Evolutionary conservation across 2,888 invertebrate genomes (phyloP), one percentile per base, ranked within the genome.

Genomic region (Clostera curtula): DNA sequence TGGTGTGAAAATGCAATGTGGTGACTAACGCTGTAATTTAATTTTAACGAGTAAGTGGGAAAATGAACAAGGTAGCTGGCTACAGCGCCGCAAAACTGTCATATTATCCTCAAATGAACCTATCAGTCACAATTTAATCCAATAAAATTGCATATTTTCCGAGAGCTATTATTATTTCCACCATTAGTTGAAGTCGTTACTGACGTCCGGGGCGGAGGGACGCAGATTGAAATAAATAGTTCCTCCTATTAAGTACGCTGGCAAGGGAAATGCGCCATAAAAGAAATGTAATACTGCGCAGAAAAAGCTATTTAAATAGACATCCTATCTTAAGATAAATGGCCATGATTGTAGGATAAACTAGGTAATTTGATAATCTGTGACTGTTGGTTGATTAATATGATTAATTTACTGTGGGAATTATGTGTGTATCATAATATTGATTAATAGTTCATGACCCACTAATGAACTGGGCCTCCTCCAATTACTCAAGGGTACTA

Each of bases 221-320:
- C 53, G 42, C 54, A 60, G 66, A 82, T 77, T 77, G 76, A 76
- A 68, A 80, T 67, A 73, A 77, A 79, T 77, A 71, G 76, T 67
- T 55, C 53, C 58, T 53, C 52, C 40, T 61, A 64, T 65, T 65
- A 63, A 60, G 58, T 48, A 46, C 41, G 50, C 44, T 40, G 44
- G 44, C 35, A 46, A 58, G 49, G 45, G 47, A 52, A 57, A 46
- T 46, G 43, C 36, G 42, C 36, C 44, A 46, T 50, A 49, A 54
- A 50, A 48, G 34, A 36, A 52, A 53, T 48, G 40, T 44, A 42
- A 40, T 49, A 35, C 37, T 37, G 43, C 41, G 31, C 38, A 45
- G 42, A 29, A 31, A 40, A 36, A 29, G 10, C n/a, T 7, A 7
- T 4, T 3, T 1, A 7, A 11, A n/a, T 21, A 3, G 8, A 12